Evolutionary conservation across 2,888 invertebrate genomes (phyloP), one percentile per base, ranked within the genome.

Genomic region (Chrysodeixis includens): DNA sequence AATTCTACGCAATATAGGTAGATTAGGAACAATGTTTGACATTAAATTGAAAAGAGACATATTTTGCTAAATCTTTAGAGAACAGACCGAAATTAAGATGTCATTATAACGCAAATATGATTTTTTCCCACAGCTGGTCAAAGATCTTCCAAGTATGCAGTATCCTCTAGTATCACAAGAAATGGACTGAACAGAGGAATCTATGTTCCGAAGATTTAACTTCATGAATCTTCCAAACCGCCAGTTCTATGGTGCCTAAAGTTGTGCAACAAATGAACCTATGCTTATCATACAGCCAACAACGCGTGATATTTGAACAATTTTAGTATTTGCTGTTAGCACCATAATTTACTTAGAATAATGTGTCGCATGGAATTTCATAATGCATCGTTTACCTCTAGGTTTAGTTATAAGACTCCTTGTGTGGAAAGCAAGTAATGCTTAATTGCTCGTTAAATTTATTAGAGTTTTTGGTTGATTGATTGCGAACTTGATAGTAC

Each of bases 291-390:
- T 66, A 60, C 73, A 65, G 61, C 63, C 59, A 65, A 69, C 73
- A 69, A 67, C 76, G 74, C 72, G 80, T 81, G 72, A 72, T 81
- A 75, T 82, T 83, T 75, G 60, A 79, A 84, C 76, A 77, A 83
- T 84, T 82, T 83, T 76, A 78, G 78, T 76, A 77, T 81, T 76
- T 71, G 71, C 75, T 66, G 69, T 65, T 66, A 69, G 66, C 71
- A 66, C 63, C 63, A 66, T 69, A 58, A 73, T 82, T 79, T 74
- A 75, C 69, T 65, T 63, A 63, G 73, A 73, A 73, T 74, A 68
- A 80, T 76, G 74, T 58, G 52, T 66, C 53, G 54, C 56, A 49
- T 7, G 64, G 68, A 71, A 78, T 77, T 75, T 64, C 75, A 64
- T 74, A 72, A 56, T 76, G 73, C 67, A 62, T 56, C 67, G 53